phyloP scores from a whole-genome alignment of 2,888 invertebrate species.

The Tiliacea aurago region DNA sequence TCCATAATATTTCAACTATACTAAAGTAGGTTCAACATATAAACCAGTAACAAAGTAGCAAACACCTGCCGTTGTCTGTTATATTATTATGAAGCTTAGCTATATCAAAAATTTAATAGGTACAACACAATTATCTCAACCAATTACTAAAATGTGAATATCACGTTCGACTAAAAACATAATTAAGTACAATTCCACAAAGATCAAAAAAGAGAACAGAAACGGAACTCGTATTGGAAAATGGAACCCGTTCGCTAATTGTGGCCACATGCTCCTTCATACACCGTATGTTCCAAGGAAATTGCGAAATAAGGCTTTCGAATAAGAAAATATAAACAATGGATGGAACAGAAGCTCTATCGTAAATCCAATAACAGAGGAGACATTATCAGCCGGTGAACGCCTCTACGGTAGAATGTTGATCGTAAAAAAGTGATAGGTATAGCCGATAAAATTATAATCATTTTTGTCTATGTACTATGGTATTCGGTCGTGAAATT shows the following conservation, averaged over 20 bases:
- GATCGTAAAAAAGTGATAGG: slow-evolving; percentile 61
- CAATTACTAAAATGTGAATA: background rate
- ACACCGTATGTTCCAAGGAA: slow-evolving; percentile 47
- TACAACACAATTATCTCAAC: background rate
- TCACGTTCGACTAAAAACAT: slow-evolving; percentile 10
- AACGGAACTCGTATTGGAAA: slow-evolving; percentile 20
- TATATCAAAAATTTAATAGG: background rate
- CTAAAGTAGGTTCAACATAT: background rate
- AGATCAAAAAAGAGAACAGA: slow-evolving; percentile 21
- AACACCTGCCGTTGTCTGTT: background rate
- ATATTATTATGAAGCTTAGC: background rate
- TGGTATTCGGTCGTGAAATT: slow-evolving; percentile 56
- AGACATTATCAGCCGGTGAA: slow-evolving; percentile 62
- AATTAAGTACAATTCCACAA: slow-evolving; percentile 3
- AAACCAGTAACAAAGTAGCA: background rate
- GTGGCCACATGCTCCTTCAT: slow-evolving; percentile 40
- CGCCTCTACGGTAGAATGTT: slow-evolving; percentile 49
- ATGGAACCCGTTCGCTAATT: slow-evolving; percentile 55
- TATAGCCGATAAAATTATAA: slow-evolving; percentile 59
- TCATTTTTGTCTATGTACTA: slow-evolving; percentile 60
- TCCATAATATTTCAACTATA: background rate
- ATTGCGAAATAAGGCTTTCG: slow-evolving; percentile 69
- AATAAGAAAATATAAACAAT: slow-evolving; percentile 72
- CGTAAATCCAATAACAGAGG: slow-evolving; percentile 68
- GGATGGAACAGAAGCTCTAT: slow-evolving; percentile 57